These are phyloP conservation scores for Calephelis nemesis DNA, from an alignment of 1,140 invertebrate genomes.

Conservation along the genomic window DNA sequence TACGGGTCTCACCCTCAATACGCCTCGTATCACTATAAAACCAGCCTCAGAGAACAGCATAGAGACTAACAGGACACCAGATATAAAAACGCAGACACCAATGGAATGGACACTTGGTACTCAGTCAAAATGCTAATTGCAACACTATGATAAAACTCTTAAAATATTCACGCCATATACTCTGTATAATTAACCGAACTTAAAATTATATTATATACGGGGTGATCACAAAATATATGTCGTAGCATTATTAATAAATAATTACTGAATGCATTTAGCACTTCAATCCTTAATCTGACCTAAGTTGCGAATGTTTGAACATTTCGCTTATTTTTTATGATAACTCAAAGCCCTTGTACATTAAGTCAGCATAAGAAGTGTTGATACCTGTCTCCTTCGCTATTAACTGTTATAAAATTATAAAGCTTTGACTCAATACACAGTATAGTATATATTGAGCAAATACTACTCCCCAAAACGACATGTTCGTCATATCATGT, in stretches of 20 bases:
- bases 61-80: constrained; percentile 18
- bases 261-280: too few relatives aligned
- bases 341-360: too few relatives aligned
- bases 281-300: too few relatives aligned
- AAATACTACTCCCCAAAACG: background rate
- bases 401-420: too few relatives aligned
- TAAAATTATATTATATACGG: constrained; percentile 4
- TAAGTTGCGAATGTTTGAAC: too few relatives aligned
- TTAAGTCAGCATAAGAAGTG: too few relatives aligned
- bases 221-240: background rate
- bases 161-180: constrained; percentile 29
- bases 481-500: background rate
- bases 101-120: constrained; percentile 57
- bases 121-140: constrained; percentile 53
- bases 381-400: too few relatives aligned
- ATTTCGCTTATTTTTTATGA: too few relatives aligned
- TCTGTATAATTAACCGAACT: constrained; percentile 36
- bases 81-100: constrained; percentile 40
- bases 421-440: too few relatives aligned
- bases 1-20: too few relatives aligned
- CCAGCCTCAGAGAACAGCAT: constrained; percentile 4
- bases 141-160: constrained; percentile 33
- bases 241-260: too few relatives aligned
- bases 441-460: background rate
- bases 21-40: too few relatives aligned